These are phyloP conservation scores for Sitta europaea DNA, from an alignment of 2,113 vertebrate genomes.

Conservation along the genomic window DNA sequence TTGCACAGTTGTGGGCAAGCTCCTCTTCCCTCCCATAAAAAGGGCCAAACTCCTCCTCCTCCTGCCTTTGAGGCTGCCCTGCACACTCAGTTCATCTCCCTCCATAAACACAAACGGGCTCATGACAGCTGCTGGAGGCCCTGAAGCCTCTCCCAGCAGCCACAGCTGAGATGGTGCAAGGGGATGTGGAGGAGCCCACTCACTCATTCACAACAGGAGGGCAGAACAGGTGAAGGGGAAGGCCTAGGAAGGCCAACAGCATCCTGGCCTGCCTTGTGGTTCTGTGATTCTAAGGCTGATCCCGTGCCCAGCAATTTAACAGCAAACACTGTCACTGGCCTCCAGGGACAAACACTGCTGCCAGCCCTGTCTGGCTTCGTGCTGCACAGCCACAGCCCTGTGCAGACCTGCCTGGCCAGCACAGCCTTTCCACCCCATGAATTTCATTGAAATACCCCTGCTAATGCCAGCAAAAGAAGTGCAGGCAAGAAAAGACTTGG, in stretches of 20 bases:
- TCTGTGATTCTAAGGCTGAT: not conserved
- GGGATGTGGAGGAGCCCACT: not conserved
- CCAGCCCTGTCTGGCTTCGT: no score
- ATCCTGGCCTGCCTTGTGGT: no score
- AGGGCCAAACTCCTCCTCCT: not conserved
- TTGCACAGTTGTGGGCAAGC: not conserved
- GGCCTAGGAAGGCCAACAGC: no score
- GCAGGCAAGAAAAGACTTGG: not conserved
- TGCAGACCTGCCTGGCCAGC: not conserved
- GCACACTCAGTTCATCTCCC: not conserved
- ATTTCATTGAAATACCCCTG: not conserved
- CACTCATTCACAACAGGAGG: rapidly evolving
- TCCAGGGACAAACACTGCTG: not conserved
- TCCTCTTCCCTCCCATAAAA: not conserved
- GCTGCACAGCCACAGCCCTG: no score
- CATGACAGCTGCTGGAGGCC: rapidly evolving
- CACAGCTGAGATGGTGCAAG: rapidly evolving
- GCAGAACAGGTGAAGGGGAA: not conserved
- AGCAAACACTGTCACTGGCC: not conserved
- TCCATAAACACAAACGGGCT: rapidly evolving
- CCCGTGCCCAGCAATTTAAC: not conserved
- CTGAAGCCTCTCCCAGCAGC: not conserved
- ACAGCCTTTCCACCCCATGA: not conserved
- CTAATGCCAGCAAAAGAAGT: not conserved
- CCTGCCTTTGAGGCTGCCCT: not conserved